These are phyloP conservation scores for Trinectes maculatus DNA, from an alignment of 2,113 vertebrate genomes.

Conservation along the genomic window DNA sequence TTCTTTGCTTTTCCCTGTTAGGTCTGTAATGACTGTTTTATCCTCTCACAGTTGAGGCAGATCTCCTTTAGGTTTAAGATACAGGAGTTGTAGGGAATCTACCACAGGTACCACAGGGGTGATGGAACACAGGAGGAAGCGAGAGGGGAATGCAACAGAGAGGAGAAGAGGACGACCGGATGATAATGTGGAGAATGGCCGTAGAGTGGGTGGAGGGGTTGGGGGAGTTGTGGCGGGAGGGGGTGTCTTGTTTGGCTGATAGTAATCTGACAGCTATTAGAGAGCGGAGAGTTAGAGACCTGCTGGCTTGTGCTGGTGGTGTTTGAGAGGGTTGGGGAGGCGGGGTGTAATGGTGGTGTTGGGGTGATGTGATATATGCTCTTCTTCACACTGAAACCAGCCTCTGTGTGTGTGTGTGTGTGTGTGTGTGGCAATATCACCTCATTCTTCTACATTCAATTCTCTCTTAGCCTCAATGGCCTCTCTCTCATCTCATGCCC, in stretches of 20 bases:
- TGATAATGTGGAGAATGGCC: conserved; percentile 48
- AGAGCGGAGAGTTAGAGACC: conserved; percentile 72
- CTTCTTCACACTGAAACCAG: conserved; percentile 62
- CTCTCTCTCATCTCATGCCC: conserved; percentile 50
- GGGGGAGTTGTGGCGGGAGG: conserved; percentile 2
- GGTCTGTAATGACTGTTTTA: conserved; percentile 18
- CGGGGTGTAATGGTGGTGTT: conserved; percentile 33
- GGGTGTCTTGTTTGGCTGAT: conserved; percentile 83
- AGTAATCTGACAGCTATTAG: conserved; percentile 85
- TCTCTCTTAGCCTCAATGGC: conserved; percentile 74
- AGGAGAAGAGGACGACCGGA: conserved; percentile 30
- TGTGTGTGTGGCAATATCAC: conserved; percentile 58
- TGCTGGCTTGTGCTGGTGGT: conserved; percentile 63
- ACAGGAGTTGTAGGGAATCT: conserved; percentile 20
- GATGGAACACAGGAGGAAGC: conserved; percentile 7
- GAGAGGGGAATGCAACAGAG: conserved; percentile 20
- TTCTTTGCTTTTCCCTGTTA: conserved; percentile 3
- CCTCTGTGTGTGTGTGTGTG: conserved; percentile 40
- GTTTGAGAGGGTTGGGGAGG: not conserved
- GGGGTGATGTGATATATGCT: conserved; percentile 74
- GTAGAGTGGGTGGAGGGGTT: conserved; percentile 1
- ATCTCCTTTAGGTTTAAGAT: not conserved
- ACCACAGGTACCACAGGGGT: not conserved
- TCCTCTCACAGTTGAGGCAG: conserved; percentile 43
- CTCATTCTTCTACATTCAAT: conserved; percentile 78